These are phyloP conservation scores for Drosophila recens DNA, from an alignment of 2,888 invertebrate genomes.

Conservation along the genomic window DNA sequence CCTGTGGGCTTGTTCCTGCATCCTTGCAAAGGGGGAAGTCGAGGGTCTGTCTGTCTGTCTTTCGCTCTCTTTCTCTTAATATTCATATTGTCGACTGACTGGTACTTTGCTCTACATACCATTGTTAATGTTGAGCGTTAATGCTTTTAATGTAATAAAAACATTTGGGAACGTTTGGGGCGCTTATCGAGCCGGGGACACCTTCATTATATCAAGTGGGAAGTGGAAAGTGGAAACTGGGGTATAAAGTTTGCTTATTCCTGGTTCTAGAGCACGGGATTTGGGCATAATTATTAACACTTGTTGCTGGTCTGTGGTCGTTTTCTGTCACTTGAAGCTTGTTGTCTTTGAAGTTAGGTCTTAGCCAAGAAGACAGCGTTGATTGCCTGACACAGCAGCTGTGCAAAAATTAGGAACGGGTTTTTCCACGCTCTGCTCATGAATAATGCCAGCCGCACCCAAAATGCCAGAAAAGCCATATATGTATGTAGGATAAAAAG, in stretches of 20 bases:
- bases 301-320: conserved; percentile 63
- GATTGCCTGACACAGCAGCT: conserved; percentile 49
- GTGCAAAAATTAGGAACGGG: conserved; percentile 46
- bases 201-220: conserved; percentile 33
- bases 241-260: conserved; percentile 18
- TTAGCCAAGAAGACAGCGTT: conserved; percentile 18
- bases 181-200: conserved; percentile 45
- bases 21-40: conserved; percentile 15
- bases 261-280: conserved; percentile 30
- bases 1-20: conserved; percentile 51
- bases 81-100: conserved; percentile 35
- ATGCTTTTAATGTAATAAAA: conserved; percentile 82
- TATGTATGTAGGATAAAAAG: neutral
- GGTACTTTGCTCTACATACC: conserved; percentile 74
- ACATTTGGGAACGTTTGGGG: conserved; percentile 75
- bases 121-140: conserved; percentile 69
- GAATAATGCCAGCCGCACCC: conserved; percentile 66
- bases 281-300: conserved; percentile 44
- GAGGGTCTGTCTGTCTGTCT: neutral
- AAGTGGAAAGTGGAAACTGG: too few relatives aligned
- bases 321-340: conserved; percentile 36
- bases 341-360: conserved; percentile 49
- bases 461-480: conserved; percentile 25
- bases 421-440: conserved; percentile 56
- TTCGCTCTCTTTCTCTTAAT: conserved; percentile 14